phyloP scores from a whole-genome alignment of 1,140 invertebrate species.

The Drosophila rufa region DNA sequence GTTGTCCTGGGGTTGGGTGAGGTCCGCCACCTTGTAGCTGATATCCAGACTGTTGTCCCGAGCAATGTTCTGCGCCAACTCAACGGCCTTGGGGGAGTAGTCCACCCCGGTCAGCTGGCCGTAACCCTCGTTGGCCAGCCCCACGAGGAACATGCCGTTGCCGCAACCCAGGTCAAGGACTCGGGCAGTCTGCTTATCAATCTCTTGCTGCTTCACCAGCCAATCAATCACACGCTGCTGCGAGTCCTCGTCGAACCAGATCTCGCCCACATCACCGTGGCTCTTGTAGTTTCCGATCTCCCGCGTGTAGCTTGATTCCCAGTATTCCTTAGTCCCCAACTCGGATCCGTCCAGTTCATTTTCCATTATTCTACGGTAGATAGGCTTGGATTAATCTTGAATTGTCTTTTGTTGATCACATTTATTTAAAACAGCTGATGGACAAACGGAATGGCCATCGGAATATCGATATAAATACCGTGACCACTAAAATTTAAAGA shows the following conservation, averaged over 20 bases:
- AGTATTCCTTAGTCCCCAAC: slow-evolving; percentile 93
- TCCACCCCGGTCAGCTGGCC: slow-evolving; percentile 92
- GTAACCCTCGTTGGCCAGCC: slow-evolving; percentile 90
- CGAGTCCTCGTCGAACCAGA: slow-evolving; percentile 96
- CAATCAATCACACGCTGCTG: slow-evolving; percentile 91
- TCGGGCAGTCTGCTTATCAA: slow-evolving; percentile 84
- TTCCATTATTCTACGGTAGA: slow-evolving; percentile 51
- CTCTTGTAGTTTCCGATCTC: slow-evolving; percentile 94
- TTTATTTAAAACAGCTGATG: slow-evolving; percentile 21
- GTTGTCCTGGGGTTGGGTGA: slow-evolving; percentile 40
- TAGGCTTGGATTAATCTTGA: neutral
- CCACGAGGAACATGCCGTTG: slow-evolving; percentile 94
- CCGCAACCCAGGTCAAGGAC: slow-evolving; percentile 93
- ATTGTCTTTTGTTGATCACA: neutral
- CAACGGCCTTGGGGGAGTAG: slow-evolving; percentile 92
- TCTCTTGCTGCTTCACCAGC: slow-evolving; percentile 85
- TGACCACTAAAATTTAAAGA: neutral
- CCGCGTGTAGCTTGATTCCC: slow-evolving; percentile 92
- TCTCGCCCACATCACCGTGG: slow-evolving; percentile 95
- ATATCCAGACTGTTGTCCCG: slow-evolving; percentile 86
- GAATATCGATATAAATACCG: slow-evolving; percentile 1
- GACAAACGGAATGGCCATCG: neutral
- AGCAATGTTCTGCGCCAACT: slow-evolving; percentile 89
- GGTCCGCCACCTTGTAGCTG: slow-evolving; percentile 86
- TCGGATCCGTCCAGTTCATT: slow-evolving; percentile 90